Conservation (phyloP, 2,113 vertebrate genomes). For the Heterochromis multidens region DNA sequence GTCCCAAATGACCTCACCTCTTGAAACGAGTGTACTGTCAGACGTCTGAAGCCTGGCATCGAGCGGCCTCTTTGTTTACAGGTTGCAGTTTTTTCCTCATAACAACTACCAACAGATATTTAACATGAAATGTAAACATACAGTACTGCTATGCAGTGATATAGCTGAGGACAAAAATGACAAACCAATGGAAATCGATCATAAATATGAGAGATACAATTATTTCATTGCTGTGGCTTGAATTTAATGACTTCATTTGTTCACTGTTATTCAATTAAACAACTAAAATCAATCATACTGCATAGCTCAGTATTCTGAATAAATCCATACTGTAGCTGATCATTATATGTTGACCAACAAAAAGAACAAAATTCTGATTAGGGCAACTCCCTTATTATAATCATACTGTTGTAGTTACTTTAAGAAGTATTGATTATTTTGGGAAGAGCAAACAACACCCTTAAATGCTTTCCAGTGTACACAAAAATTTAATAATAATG, state of each 20-base stretch:
- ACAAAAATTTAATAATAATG: not conserved
- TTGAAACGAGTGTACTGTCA: fast-evolving
- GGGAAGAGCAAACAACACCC: not conserved
- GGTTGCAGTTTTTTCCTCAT: not conserved
- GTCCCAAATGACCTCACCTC: constrained; percentile 35
- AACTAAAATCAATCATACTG: not conserved
- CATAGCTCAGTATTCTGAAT: not conserved
- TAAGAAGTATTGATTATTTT: not conserved
- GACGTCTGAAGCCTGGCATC: fast-evolving
- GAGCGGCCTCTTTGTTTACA: constrained; percentile 6
- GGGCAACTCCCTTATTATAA: fast-evolving
- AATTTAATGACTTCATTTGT: not conserved
- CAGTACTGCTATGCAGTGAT: not conserved
- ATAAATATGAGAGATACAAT: not conserved
- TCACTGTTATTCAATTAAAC: not conserved
- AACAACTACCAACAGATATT: constrained; percentile 49
- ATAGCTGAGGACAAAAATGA: not conserved
- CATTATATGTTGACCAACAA: fast-evolving
- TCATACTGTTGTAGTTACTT: not conserved
- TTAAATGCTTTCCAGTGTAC: not conserved
- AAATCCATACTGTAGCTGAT: not conserved
- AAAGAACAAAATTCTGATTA: not conserved
- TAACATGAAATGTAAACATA: not conserved
- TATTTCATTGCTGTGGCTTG: not conserved
- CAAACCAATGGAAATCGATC: not conserved